These are phyloP conservation scores for Pampusana beccarii DNA, from an alignment of 2,113 vertebrate species.

Conservation along the genomic window DNA sequence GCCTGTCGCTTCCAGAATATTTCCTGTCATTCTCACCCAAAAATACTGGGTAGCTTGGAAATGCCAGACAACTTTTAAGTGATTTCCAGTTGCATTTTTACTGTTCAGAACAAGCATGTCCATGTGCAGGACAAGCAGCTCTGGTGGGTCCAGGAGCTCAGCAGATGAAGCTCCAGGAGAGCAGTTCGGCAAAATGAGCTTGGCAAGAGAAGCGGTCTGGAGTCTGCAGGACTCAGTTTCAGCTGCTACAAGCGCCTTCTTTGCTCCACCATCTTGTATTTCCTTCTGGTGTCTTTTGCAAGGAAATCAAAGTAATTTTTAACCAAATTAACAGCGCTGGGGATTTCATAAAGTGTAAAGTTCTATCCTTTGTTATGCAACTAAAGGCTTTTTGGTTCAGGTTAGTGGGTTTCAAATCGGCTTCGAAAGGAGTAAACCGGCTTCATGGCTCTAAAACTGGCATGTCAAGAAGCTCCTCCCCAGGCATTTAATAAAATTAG, in stretches of 20 bases:
- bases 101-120: neutral
- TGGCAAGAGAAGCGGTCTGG: neutral
- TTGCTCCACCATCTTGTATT: neutral
- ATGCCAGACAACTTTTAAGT: neutral
- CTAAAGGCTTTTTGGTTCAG: neutral
- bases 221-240: neutral
- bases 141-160: neutral
- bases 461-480: neutral
- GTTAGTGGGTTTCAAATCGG: neutral
- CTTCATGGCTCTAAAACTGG: neutral
- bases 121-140: neutral
- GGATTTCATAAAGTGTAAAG: neutral
- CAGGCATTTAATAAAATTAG: slow-evolving; percentile 4
- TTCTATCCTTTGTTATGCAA: neutral
- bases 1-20: neutral
- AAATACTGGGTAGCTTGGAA: neutral
- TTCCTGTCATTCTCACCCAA: neutral
- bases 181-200: neutral
- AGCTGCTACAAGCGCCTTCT: neutral
- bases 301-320: neutral
- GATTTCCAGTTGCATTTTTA: neutral
- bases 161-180: neutral
- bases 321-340: neutral
- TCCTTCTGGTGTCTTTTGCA: neutral
- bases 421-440: neutral